A percentile compares a stretch with the other conserved stretches of the same genome.
phyloP scores from a whole-genome alignment of 2,888 invertebrate genomes.

The Erpobdella octoculata region DNA sequence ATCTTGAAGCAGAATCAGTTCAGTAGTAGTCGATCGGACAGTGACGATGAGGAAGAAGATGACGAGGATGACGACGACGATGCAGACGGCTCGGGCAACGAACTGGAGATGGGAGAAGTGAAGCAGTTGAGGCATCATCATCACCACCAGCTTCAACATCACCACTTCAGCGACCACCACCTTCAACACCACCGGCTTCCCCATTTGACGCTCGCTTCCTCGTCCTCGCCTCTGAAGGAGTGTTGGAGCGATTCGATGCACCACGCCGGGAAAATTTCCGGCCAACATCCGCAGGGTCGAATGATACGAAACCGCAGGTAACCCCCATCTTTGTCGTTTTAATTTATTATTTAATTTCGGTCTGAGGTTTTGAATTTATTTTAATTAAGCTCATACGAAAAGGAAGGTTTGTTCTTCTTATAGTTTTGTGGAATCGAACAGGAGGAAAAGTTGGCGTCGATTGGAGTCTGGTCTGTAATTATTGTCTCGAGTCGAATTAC shows the following conservation, averaged over 20 bases:
- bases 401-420: too few relatives aligned
- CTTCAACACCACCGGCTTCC: slow-evolving; percentile 4
- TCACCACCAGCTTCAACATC: slow-evolving; percentile 4
- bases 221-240: neutral
- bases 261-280: neutral
- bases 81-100: slow-evolving; percentile 9
- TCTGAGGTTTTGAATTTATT: neutral
- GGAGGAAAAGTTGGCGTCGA: too few relatives aligned
- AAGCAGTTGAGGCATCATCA: slow-evolving; percentile 3
- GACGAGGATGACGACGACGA: slow-evolving; percentile 16
- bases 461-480: too few relatives aligned
- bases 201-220: neutral
- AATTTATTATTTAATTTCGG: too few relatives aligned
- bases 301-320: neutral
- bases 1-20: slow-evolving; percentile 14
- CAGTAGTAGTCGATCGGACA: slow-evolving; percentile 14
- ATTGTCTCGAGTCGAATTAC: too few relatives aligned
- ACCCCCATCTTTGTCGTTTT: neutral
- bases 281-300: neutral
- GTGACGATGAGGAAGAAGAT: slow-evolving; percentile 27
- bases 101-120: slow-evolving; percentile 8
- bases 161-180: neutral
- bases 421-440: too few relatives aligned
- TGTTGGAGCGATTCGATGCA: neutral
- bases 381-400: too few relatives aligned